phyloP scores from a whole-genome alignment of 2,888 invertebrate genomes.

The Leuctra nigra region DNA sequence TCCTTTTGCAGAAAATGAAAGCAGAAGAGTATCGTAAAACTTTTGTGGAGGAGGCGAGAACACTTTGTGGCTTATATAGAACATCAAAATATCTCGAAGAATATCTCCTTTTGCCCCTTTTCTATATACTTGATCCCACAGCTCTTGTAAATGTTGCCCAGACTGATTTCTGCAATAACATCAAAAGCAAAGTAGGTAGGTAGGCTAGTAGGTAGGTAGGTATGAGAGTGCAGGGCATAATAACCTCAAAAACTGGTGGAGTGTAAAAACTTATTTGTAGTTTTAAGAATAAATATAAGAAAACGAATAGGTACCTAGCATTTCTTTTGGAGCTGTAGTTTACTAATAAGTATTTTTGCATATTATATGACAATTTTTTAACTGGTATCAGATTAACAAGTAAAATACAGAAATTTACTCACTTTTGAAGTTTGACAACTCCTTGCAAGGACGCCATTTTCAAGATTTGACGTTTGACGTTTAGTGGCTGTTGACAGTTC shows the following conservation, averaged over 20 bases:
- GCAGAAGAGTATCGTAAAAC: constrained; percentile 22
- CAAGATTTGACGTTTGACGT: neutral
- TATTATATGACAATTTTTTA: neutral
- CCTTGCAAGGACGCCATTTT: constrained; percentile 3
- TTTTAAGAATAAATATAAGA: too few relatives aligned
- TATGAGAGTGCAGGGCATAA: neutral
- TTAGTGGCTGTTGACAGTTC: neutral
- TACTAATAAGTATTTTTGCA: too few relatives aligned
- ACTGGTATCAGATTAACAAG: neutral
- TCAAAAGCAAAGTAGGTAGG: neutral
- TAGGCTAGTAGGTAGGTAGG: neutral
- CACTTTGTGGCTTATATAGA: constrained; percentile 23
- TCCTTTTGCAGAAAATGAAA: constrained; percentile 23
- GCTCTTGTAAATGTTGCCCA: constrained; percentile 22
- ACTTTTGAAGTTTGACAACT: constrained; percentile 5
- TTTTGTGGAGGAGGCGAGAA: constrained; percentile 20
- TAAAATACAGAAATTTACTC: neutral
- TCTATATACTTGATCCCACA: constrained; percentile 23
- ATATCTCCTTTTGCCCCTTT: constrained; percentile 23
- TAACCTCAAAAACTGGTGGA: neutral
- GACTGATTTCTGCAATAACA: constrained; percentile 23
- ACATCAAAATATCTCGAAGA: constrained; percentile 26
- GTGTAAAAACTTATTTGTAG: neutral
- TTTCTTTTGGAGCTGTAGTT: too few relatives aligned
- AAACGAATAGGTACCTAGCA: too few relatives aligned